Base-by-base conservation (phyloP, 2,113 vertebrate species). In the Chaetodon trifascialis region DNA sequence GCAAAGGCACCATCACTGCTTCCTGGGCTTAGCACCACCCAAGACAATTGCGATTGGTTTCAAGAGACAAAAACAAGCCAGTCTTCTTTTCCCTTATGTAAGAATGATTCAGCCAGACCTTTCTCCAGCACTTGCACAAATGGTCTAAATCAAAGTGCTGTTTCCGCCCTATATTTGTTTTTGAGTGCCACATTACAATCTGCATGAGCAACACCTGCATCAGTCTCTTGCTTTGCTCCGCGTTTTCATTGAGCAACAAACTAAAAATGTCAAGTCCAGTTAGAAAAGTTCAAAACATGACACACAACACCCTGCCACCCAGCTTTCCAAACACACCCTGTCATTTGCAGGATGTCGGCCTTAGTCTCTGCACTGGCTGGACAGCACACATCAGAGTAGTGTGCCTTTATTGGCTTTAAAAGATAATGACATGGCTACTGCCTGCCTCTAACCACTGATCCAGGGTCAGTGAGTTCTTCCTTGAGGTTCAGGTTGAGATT, bases 341-440 rank as follows among this genome's bases (percentile, higher is more conserved):
- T 84, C 72, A 78, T 92, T 89, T 90, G 83, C 70, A 64, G 83
- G 76, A 86, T 82, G 87, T 87, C 64, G 74, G 76, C 25, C 74
- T 83, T 58, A 72, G 25, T 65, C 78, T 84, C 85, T 79, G 73
- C 79, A 55, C 74, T 65, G 73, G 75, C 74, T 82, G 86, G 88
- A 85, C 85, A 70, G 81, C 69, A 79, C 52, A 66, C 84, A 87
- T 74, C 56, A 80, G 81, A 83, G 73, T 51, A 60, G 83, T 79
- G 87, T 44, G 62, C 74, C 86, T 93, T 91, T 86, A 91, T 91
- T 91, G 90, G 82, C 88, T 88, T 82, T 92, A 92, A 94, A 94
- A 90, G 80, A 86, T 91, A 91, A 94, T 91, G 71, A 88, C 84
- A 89, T 88, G 76, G 77, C 83, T 88, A 82, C 69, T 78, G 80